Base-by-base conservation (phyloP, 2,113 vertebrate genomes). In the Chrysemys picta region DNA sequence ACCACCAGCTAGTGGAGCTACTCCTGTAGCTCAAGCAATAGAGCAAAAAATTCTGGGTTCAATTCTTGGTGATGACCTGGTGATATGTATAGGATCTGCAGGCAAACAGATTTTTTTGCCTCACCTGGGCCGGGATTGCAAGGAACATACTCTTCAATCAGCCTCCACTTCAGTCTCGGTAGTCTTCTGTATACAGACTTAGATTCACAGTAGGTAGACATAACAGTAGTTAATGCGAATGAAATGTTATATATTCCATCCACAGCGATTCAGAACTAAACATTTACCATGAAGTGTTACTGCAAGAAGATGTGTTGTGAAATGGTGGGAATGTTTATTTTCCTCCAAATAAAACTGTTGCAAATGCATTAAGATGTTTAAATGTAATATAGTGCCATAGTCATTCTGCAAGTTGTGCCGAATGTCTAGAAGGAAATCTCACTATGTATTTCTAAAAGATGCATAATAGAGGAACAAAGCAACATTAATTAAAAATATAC, bases 1-100 rank as follows among this genome's bases (percentile, higher is more conserved):
- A 47, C 14, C 0, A 0, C n/a, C 38, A 52, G 13, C 10, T 45
- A 53, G 29, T 3, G 2, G 10, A 90, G 31, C 2, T n/a, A 25
- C 21, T 45, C 7, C 3, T 57, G 57, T 83, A n/a, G 11, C n/a
- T 72, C 47, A 89, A 9, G 42, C 10, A 57, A 21, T 42, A 29
- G 52, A 78, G 72, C 22, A 31, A 12, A 29, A 54, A 22, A 12
- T 22, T 78, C 5, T 29, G 53, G 19, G 53, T 42, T 75, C 54
- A 29, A 12, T 47, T 25, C 21, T 17, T 56, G 19, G 21, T 35
- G 38, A 31, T 78, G 29, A 21, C 2, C 54, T 56, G 54, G 9
- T 25, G 10, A 35, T 57, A 3, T 47, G n/a, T 16, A 75, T 45
- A 42, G 21, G n/a, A 4, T 21, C 72, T 45, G 8, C 38, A 57